These are phyloP conservation scores for Polymixis lichenea DNA, from an alignment of 2,888 invertebrate genomes.

Conservation along the genomic window DNA sequence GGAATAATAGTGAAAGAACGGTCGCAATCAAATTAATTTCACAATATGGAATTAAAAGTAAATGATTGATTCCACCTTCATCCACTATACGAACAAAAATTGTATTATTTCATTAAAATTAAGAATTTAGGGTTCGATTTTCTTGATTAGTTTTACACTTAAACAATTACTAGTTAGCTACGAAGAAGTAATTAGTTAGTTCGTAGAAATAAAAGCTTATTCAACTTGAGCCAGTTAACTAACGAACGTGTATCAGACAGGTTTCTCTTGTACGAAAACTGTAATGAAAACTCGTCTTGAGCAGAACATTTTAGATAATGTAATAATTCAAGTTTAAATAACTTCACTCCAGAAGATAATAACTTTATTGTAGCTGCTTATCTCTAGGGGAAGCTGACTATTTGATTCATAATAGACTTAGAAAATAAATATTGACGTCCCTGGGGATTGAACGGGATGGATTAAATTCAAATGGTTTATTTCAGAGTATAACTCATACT, in stretches of 20 bases:
- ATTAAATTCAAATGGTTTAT: neutral
- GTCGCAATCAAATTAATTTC: neutral
- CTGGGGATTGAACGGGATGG: neutral
- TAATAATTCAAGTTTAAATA: slow-evolving; percentile 16
- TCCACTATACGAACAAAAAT: neutral
- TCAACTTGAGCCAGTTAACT: neutral
- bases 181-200: no score
- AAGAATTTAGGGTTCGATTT: neutral
- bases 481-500: neutral
- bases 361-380: neutral
- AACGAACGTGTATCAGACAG: slow-evolving; percentile 6
- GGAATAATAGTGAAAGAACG: neutral
- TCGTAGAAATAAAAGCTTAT: neutral
- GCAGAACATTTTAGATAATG: slow-evolving; percentile 27
- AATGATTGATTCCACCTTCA: neutral
- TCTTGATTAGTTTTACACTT: neutral
- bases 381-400: neutral
- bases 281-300: slow-evolving; percentile 12
- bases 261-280: slow-evolving; percentile 23
- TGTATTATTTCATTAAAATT: neutral
- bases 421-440: neutral
- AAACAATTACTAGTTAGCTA: neutral
- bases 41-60: neutral
- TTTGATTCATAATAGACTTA: neutral
- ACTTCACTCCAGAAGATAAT: neutral